phyloP scores from a whole-genome alignment of 2,888 invertebrate species.

The Habroteleia sp. region DNA sequence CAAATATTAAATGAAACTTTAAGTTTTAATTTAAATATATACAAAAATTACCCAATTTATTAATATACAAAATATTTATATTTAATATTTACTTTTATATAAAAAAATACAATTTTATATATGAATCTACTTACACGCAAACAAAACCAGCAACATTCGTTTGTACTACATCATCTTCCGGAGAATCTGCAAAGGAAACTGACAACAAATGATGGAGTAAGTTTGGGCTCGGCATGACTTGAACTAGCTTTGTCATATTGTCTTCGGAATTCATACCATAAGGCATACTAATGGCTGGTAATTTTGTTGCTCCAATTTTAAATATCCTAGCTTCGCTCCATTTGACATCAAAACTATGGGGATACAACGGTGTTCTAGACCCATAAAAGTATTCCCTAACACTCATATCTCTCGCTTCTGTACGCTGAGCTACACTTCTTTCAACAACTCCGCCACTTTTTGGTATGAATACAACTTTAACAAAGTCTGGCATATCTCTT shows the following conservation, averaged over 20 bases:
- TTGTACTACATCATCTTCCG: conserved; percentile 92
- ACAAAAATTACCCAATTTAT: no score
- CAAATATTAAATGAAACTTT: conserved; percentile 7
- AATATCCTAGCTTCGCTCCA: conserved; percentile 94
- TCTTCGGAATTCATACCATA: conserved; percentile 97
- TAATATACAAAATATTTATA: no score
- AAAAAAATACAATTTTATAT: no score
- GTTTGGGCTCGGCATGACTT: conserved; percentile 88
- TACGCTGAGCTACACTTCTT: conserved; percentile 87
- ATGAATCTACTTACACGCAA: conserved; percentile 93
- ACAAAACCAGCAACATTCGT: conserved; percentile 95
- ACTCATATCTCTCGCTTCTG: conserved; percentile 89
- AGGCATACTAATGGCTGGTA: conserved; percentile 98
- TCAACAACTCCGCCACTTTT: conserved; percentile 99
- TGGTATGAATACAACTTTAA: conserved; percentile 93
- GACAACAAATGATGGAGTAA: conserved; percentile 94
- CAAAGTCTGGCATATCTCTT: conserved; percentile 95
- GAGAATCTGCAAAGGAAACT: conserved; percentile 91
- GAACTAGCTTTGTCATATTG: conserved; percentile 93
- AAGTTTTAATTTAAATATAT: not conserved
- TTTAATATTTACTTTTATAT: no score
- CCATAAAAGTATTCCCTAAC: conserved; percentile 99
- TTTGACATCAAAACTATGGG: conserved; percentile 96
- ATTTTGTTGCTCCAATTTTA: conserved; percentile 95
- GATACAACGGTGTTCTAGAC: conserved; percentile 89